Base-by-base conservation (phyloP, 2,888 invertebrate genomes). In the Branchipolynoe longqiensis region DNA sequence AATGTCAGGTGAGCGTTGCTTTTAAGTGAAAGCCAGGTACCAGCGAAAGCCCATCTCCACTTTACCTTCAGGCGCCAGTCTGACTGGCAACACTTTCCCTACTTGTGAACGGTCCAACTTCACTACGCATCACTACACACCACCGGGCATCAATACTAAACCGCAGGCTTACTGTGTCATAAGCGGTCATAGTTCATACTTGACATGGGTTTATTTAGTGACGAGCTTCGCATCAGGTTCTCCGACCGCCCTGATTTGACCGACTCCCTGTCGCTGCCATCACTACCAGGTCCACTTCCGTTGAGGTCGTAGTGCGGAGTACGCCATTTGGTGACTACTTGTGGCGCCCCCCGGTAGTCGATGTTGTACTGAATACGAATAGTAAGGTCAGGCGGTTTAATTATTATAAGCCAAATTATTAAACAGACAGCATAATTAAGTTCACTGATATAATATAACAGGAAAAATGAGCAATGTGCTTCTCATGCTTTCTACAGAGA, bases 311-410 rank as follows among this genome's bases (percentile, higher is more conserved):
- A 73, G 40, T 54, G 81, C 1, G 83, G 28, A 2, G 73, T 64
- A 36, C 81, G 83, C 86, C 86, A 86, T 31, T 64, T 81, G 62
- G 74, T 56, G 22, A 73, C 58, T 31, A 62, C 33, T 0, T 69
- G 56, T 4, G 84, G 83, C 18, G 85, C 91, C 74, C 94, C 93
- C 83, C 93, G 92, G 91, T 94, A 94, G 90, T 94, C 94, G 88
- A 94, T 94, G 90, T 94, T 94, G 90, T 93, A 94, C 94, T 94
- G 91, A 83, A n/a, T n/a, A 92, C 90, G n/a, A n/a, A n/a, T n/a
- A n/a, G n/a, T n/a, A n/a, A n/a, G n/a, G n/a, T n/a, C n/a, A n/a
- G n/a, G n/a, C n/a, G n/a, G n/a, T n/a, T n/a, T n/a, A n/a, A n/a
- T n/a, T n/a, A n/a, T n/a, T n/a, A n/a, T n/a, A n/a, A n/a, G n/a